Percentiles rank a stretch among this genome's conserved stretches.
phyloP scores from a whole-genome alignment of 1,140 invertebrate genomes.

The Eurosta solidaginis region DNA sequence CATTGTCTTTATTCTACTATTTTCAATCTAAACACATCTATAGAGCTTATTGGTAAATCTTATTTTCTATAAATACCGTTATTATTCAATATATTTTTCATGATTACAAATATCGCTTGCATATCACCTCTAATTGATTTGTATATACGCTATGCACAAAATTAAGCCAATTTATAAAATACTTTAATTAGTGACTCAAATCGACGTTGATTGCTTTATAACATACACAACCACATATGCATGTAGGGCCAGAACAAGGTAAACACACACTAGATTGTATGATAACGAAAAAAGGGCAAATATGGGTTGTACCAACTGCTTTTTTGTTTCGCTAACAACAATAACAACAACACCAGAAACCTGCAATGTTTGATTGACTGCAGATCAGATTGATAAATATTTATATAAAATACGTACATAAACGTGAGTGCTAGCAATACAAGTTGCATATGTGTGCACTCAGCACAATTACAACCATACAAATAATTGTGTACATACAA shows the following conservation, averaged over 20 bases:
- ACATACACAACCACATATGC: neutral
- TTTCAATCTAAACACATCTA: too few species aligned
- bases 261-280: neutral
- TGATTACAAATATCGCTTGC: neutral
- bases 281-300: neutral
- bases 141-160: neutral
- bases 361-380: constrained; percentile 30
- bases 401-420: neutral
- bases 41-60: too few species aligned
- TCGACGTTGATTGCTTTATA: neutral
- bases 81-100: neutral
- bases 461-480: neutral
- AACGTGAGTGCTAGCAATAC: neutral
- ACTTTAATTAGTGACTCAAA: neutral
- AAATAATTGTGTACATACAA: neutral
- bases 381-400: constrained; percentile 26
- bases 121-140: neutral
- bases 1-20: too few species aligned
- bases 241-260: neutral
- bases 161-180: neutral
- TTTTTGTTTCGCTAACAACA: neutral
- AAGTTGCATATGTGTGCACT: neutral
- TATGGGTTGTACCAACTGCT: neutral
- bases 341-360: neutral
- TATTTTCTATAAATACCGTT: too few species aligned